Evolutionary conservation across 2,113 vertebrate genomes (phyloP).

Genomic region (Copsychus sechellarum): DNA sequence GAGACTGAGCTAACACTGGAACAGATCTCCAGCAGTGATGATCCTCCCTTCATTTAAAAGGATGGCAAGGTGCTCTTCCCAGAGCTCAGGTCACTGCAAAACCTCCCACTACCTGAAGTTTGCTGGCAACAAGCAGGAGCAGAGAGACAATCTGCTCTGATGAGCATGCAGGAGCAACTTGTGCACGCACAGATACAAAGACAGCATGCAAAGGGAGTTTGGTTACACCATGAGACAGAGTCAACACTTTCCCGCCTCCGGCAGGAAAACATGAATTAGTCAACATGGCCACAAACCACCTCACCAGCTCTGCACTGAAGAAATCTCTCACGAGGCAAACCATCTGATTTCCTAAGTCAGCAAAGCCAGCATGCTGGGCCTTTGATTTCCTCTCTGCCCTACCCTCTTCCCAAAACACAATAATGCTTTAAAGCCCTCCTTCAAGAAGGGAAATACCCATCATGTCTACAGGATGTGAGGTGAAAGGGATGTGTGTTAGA

Average conservation of each 20-base stretch:
- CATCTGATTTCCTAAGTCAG: not conserved
- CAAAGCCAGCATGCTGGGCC: not conserved
- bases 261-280: not conserved
- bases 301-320: not conserved
- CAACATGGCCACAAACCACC: not conserved
- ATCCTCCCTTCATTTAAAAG: not conserved
- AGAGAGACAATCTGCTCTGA: not conserved
- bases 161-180: not conserved
- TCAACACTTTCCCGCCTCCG: rapidly evolving
- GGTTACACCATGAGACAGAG: not conserved
- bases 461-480: not conserved
- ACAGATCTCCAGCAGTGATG: not conserved
- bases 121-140: not conserved
- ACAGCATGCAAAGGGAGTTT: rapidly evolving
- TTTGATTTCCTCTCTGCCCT: not conserved
- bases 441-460: constrained; percentile 11
- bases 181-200: rapidly evolving
- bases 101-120: not conserved
- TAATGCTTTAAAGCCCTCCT: not conserved
- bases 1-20: not conserved
- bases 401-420: not conserved
- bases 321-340: not conserved
- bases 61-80: not conserved
- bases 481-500: not conserved
- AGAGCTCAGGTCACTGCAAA: not conserved